Evolutionary conservation across 2,113 vertebrate genomes (phyloP), one percentile per base, ranked within the genome.

Genomic region (Mixornis gularis): DNA sequence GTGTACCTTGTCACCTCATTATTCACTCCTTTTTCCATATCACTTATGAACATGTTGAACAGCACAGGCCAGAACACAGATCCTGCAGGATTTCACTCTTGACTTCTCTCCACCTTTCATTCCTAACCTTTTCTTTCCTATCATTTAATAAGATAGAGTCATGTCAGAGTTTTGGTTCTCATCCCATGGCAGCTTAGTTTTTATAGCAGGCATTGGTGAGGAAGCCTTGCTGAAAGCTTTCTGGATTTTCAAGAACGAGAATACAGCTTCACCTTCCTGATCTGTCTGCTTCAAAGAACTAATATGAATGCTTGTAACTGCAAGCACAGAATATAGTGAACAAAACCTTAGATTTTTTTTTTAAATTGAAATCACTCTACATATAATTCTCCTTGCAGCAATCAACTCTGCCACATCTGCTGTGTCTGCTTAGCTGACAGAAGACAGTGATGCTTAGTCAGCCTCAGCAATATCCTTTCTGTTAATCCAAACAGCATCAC

Each of bases 1-100:
- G 43, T n/a, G 32, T 87, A 62, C 91, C 59, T 64, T 89, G 74
- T 56, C 94, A 95, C 91, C 79, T 95, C 94, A 95, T 96, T 92
- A 92, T 68, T 95, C 94, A 94, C 79, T 94, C 66, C 20, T 85
- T 91, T 89, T 87, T 72, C 87, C 58, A 7, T 94, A 95, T 95
- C 94, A 65, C 74, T 82, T 92, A 85, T 5, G 71, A 89, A 65
- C 66, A 91, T 41, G 62, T 52, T 91, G 87, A 94, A 76, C 46
- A 79, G 85, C 74, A 79, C 66, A 89, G 74, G 29, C 78, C 74
- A 91, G 87, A 87, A 82, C 41, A 82, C 29, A 46, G 58, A 82
- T 85, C 25, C 94, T 95, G 73, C 38, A 94, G 78, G 66, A 62
- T 79, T 94, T 92, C 79, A 89, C 79, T 96, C 79, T 26, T 76